These are phyloP conservation scores for Eledona agricola DNA, from an alignment of 2,888 invertebrate genomes.

Conservation along the genomic window DNA sequence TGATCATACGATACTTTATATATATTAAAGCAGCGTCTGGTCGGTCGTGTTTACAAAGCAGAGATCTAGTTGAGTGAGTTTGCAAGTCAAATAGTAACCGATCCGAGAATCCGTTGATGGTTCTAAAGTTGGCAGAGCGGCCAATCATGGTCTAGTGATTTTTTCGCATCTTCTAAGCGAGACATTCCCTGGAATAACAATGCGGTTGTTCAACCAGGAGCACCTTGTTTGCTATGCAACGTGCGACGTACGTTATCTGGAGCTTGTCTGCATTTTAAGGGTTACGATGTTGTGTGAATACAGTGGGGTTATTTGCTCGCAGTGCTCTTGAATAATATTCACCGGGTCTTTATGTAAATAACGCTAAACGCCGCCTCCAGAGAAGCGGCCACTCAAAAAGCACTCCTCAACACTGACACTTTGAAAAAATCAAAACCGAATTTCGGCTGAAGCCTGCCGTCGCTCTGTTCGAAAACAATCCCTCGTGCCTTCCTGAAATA, in stretches of 20 bases:
- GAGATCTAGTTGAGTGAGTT: too few relatives aligned
- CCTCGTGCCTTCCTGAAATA: neutral
- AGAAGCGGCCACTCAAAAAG: too few relatives aligned
- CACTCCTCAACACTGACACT: too few relatives aligned
- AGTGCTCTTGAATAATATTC: slow-evolving; percentile 11
- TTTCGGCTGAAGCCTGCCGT: neutral
- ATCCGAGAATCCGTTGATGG: too few relatives aligned
- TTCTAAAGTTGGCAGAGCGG: too few relatives aligned
- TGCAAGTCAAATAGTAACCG: too few relatives aligned
- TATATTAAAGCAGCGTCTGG: too few relatives aligned
- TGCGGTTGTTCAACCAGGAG: slow-evolving; percentile 19
- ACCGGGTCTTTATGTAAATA: slow-evolving; percentile 20
- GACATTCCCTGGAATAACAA: slow-evolving; percentile 31
- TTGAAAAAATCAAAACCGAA: slow-evolving; percentile 1
- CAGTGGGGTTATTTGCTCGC: slow-evolving; percentile 26
- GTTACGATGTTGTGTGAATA: slow-evolving; percentile 40
- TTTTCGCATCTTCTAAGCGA: slow-evolving; percentile 21
- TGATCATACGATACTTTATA: too few relatives aligned
- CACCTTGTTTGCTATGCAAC: slow-evolving; percentile 39
- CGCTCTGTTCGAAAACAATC: neutral
- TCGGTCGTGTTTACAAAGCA: too few relatives aligned
- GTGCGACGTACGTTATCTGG: slow-evolving; percentile 40
- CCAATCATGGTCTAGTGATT: too few relatives aligned
- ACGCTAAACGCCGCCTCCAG: too few relatives aligned
- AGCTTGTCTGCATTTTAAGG: slow-evolving; percentile 40